A percentile compares a stretch with the other conserved stretches of the same genome.
These are phyloP conservation scores for Paramisgurnus dabryanus DNA, from an alignment of 2,113 vertebrate genomes.

Conservation along the genomic window DNA sequence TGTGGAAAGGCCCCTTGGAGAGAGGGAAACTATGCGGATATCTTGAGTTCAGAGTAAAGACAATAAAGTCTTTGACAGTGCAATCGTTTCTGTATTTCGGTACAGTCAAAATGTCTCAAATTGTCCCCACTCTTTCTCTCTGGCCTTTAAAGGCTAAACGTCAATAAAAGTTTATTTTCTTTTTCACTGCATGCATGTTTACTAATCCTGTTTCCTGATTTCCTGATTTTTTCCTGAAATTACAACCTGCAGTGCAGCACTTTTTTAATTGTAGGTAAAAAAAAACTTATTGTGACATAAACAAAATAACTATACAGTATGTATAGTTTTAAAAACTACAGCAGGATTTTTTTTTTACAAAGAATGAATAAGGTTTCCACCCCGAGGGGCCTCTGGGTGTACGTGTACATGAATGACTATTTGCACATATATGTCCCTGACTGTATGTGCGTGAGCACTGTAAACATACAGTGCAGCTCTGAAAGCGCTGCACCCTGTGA, in stretches of 20 bases:
- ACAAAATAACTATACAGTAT: too few species aligned
- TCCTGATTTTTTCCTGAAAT: too few species aligned
- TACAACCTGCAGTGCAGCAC: too few species aligned
- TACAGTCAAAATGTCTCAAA: conserved; percentile 13
- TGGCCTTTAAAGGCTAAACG: neutral
- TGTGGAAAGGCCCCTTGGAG: conserved; percentile 27
- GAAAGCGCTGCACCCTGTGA: conserved; percentile 54
- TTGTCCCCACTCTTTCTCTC: conserved; percentile 36
- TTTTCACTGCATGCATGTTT: too few species aligned
- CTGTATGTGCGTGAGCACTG: conserved; percentile 40
- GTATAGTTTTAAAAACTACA: too few species aligned
- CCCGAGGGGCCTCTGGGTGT: conserved; percentile 50
- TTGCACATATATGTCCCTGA: conserved; percentile 19
- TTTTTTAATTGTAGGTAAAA: too few species aligned
- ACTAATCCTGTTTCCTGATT: too few species aligned
- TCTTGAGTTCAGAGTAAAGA: conserved; percentile 69
- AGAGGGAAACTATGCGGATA: conserved; percentile 66
- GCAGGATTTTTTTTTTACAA: neutral
- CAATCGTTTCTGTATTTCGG: conserved; percentile 26
- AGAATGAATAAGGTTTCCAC: conserved; percentile 46
- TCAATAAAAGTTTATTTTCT: too few species aligned
- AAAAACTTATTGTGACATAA: too few species aligned
- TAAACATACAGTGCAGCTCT: conserved; percentile 53
- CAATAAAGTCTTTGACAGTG: conserved; percentile 74
- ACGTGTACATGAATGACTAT: conserved; percentile 34